A percentile compares a stretch with the other conserved stretches of the same genome.
phyloP scores from a whole-genome alignment of 2,113 vertebrate genomes.

The Amphiprion percula region DNA sequence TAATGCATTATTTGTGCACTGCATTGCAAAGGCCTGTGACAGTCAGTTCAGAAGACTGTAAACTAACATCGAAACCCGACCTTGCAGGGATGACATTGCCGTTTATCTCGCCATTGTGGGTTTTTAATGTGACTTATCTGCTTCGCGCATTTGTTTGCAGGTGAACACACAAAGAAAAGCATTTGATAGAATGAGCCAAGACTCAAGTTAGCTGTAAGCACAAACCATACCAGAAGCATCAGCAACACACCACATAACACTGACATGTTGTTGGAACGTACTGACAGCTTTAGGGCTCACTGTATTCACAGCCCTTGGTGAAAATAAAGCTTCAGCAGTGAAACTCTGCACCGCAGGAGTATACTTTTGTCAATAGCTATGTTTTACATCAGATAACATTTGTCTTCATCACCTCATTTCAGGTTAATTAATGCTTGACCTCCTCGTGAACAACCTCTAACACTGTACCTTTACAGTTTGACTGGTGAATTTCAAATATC shows the following conservation, averaged over 20 bases:
- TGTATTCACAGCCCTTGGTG: too few species aligned
- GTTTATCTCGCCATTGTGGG: slow-evolving; percentile 46
- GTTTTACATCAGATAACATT: too few species aligned
- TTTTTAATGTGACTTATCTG: slow-evolving; percentile 12
- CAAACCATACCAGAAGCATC: slow-evolving; percentile 6
- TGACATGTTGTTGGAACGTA: background rate
- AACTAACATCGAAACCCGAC: slow-evolving; percentile 51
- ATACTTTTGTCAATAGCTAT: too few species aligned
- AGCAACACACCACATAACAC: background rate
- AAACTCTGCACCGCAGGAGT: too few species aligned
- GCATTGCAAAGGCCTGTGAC: slow-evolving; percentile 44
- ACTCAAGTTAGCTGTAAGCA: background rate
- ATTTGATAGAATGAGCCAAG: slow-evolving; percentile 11
- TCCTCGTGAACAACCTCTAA: background rate
- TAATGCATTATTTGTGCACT: slow-evolving; percentile 67
- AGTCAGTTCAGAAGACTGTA: slow-evolving; percentile 50
- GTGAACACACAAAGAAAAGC: slow-evolving; percentile 20
- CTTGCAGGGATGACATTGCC: slow-evolving; percentile 48
- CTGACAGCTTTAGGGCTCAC: background rate
- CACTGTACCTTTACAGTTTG: background rate
- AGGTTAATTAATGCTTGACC: too few species aligned
- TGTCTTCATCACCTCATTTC: too few species aligned
- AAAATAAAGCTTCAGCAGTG: too few species aligned
- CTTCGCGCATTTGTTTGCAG: slow-evolving; percentile 16
- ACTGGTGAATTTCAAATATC: background rate